phyloP scores from a whole-genome alignment of 2,113 vertebrate genomes.

The Anthoscopus minutus region DNA sequence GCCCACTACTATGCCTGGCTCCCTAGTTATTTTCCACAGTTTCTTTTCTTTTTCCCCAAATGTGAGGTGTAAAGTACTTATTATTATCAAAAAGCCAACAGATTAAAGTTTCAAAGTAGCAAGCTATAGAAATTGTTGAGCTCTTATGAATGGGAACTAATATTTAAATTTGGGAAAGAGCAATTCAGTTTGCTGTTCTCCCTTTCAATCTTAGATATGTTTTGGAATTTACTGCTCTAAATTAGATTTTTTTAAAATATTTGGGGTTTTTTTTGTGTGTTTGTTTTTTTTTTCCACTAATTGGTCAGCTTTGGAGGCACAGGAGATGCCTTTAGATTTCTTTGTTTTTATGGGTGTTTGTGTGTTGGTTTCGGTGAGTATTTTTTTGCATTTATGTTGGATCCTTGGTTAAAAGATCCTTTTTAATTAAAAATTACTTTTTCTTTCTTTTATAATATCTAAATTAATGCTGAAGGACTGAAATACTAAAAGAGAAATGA shows the following conservation, averaged over 20 bases:
- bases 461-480: neutral
- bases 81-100: neutral
- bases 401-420: neutral
- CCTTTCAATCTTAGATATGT: neutral
- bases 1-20: neutral
- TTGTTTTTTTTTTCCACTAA: neutral
- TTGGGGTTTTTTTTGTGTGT: no score
- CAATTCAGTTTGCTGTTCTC: neutral
- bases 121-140: neutral
- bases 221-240: neutral
- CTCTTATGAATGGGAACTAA: neutral
- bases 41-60: neutral
- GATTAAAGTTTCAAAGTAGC: neutral
- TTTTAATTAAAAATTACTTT: neutral
- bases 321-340: neutral
- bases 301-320: neutral
- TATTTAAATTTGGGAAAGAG: neutral
- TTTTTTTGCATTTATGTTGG: neutral
- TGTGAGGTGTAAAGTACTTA: neutral
- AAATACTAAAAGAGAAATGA: neutral
- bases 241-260: neutral
- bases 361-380: neutral
- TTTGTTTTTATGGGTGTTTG: neutral
- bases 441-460: neutral
- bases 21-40: neutral